Evolutionary conservation across 2,113 vertebrate species (phyloP), one percentile per base, ranked within the genome.

Genomic region (Variabilichromis moorii): DNA sequence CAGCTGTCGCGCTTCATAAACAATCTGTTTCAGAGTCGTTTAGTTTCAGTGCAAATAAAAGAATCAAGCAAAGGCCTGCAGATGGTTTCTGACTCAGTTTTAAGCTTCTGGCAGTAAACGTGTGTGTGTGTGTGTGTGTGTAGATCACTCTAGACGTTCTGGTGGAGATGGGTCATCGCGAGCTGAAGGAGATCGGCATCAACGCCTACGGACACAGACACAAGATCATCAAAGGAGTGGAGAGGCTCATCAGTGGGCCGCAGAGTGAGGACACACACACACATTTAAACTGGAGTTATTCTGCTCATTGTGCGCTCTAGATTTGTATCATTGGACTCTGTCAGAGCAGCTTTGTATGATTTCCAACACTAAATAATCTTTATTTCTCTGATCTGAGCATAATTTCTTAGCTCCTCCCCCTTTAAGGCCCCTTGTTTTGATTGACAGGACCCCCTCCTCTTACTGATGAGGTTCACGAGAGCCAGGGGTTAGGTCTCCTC

Each of bases 111-210:
- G 68, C 68, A 73, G 66, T 14, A 24, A 40, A 24, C 5, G 26
- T 68, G 33, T 66, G 42, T 85, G 81, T 91, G 7, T 21, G 7
- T 21, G 86, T 21, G 54, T 57, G 21, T 26, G 26, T 37, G 85
- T 90, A 98, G 98, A 98, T 98, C 91, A 97, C 97, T 6, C 90
- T 98, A 91, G 98, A 98, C 89, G 97, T 98, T 17, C 83, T 98
- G 91, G 97, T 98, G 91, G 98, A 98, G 87, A 98, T 98, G 98
- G 98, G 98, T 24, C 98, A 98, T 16, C 97, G 98, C 42, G 98
- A 98, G 91, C 95, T 98, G 80, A 98, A 98, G 94, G 98, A 99
- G 95, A 98, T 98, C 80, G 97, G 98, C 42, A 98, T 98, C 94
- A 98, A 98, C 57, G 97, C 97, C 0, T 98, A 98, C 5, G 97